phyloP scores from a whole-genome alignment of 2,888 invertebrate species.

The Nesidiocoris tenuis region DNA sequence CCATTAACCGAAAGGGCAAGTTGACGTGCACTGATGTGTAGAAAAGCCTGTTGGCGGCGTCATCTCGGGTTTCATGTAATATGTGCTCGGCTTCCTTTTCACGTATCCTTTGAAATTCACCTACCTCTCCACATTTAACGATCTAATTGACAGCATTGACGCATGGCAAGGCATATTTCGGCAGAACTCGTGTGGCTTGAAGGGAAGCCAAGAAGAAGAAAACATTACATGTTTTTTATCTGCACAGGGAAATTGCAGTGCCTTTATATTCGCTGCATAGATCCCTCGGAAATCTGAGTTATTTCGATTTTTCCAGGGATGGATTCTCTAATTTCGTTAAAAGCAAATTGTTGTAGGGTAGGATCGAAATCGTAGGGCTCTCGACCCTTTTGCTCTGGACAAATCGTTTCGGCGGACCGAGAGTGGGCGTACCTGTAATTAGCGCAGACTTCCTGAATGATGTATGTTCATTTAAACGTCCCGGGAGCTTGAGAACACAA shows the following conservation, averaged over 20 bases:
- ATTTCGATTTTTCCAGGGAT: too few relatives aligned
- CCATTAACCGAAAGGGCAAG: neutral
- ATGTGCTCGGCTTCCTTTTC: neutral
- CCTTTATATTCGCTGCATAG: too few relatives aligned
- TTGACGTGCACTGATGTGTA: neutral
- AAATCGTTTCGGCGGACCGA: neutral
- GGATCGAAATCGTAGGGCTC: neutral
- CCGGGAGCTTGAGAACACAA: neutral
- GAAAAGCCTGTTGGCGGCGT: neutral
- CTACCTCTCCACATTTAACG: too few relatives aligned
- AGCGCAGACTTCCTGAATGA: neutral
- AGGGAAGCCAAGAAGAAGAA: too few relatives aligned
- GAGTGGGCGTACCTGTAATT: neutral
- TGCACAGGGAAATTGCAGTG: too few relatives aligned
- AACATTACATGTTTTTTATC: too few relatives aligned
- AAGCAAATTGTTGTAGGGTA: neutral
- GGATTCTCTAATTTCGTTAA: neutral
- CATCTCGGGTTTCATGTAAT: neutral
- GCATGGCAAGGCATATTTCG: too few relatives aligned
- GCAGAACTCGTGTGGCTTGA: too few relatives aligned
- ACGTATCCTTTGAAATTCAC: neutral
- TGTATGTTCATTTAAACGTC: constrained; percentile 13
- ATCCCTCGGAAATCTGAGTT: too few relatives aligned
- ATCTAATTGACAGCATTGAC: too few relatives aligned
- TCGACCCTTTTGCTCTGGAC: neutral